Base-by-base conservation (phyloP, 2,113 vertebrate genomes). In the Psilopsiagon aymara region DNA sequence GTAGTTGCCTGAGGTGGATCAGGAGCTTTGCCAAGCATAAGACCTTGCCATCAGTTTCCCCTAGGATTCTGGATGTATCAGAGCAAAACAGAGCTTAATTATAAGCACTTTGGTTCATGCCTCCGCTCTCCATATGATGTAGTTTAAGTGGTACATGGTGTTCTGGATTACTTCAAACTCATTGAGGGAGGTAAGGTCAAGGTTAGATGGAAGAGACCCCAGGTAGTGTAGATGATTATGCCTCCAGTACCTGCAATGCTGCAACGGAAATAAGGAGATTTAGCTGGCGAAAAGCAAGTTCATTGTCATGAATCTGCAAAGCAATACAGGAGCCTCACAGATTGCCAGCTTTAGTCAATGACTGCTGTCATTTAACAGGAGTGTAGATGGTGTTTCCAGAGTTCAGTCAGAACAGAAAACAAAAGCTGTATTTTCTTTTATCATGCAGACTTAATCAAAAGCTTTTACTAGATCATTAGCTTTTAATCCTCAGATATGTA, bases 11-110 rank as follows among this genome's bases (percentile, higher is more conserved):
- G 73, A 60, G 95, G 78, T 68, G 59, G n/a, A 81, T 53, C 59
- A 37, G 86, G 74, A 92, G 74, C 51, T 69, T 49, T 92, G 88
- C 74, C 78, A 78, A 70, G 41, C 15, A 2, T 18, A 41, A 73
- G 82, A 41, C 49, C 49, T 81, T 87, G 91, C 86, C 69, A 31
- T 43, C 47, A 39, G 60, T 77, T 77, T 69, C 55, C 79, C 60
- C 5, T 3, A 57, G 79, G 88, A 68, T 68, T 73, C 53, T 44
- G 43, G 77, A 82, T 70, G 66, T 77, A 69, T 60, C 37, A 51
- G 86, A 88, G 82, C 74, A 84, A 64, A 93, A 21, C 93, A 43
- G 76, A 76, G 47, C 83, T 83, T 82, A 37, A 76, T 85, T 88
- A 43, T 68, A 75, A 77, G 39, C 25, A 3, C 63, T 86, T 76